These are phyloP conservation scores for Poecilia wingei DNA, from an alignment of 2,797 vertebrate species.

Conservation along the genomic window DNA sequence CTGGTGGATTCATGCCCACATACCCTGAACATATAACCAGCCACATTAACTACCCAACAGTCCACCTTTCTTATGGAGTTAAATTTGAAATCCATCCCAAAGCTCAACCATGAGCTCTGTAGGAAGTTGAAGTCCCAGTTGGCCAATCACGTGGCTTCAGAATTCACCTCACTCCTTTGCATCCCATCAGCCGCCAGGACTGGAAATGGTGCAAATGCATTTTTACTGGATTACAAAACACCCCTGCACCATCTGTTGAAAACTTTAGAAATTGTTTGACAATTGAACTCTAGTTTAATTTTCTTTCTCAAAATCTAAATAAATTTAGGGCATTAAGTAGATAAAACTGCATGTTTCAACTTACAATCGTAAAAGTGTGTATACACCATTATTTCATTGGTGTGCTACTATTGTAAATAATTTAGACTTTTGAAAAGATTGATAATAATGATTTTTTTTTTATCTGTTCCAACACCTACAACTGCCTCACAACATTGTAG, in stretches of 20 bases:
- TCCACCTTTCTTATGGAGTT: constrained; percentile 12
- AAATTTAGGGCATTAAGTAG: background rate
- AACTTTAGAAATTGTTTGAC: background rate
- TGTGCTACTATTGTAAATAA: background rate
- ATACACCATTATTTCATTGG: background rate
- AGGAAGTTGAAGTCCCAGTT: background rate
- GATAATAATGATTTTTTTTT: background rate
- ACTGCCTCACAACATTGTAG: background rate
- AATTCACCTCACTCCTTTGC: constrained; percentile 6
- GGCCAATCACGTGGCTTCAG: background rate
- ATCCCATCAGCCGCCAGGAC: constrained; percentile 1
- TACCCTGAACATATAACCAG: constrained; percentile 37
- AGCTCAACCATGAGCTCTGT: background rate
- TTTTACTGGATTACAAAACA: background rate
- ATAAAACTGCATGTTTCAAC: background rate
- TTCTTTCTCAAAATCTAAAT: background rate
- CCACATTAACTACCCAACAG: constrained; percentile 20
- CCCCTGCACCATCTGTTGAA: background rate
- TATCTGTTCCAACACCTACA: background rate
- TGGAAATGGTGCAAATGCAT: background rate
- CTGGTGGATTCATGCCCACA: constrained; percentile 14
- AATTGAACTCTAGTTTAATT: background rate
- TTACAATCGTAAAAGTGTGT: background rate
- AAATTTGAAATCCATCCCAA: constrained; percentile 9
- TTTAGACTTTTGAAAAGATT: background rate